Evolutionary conservation across 2,888 invertebrate genomes (phyloP).

Genomic region (Morpho achilles): DNA sequence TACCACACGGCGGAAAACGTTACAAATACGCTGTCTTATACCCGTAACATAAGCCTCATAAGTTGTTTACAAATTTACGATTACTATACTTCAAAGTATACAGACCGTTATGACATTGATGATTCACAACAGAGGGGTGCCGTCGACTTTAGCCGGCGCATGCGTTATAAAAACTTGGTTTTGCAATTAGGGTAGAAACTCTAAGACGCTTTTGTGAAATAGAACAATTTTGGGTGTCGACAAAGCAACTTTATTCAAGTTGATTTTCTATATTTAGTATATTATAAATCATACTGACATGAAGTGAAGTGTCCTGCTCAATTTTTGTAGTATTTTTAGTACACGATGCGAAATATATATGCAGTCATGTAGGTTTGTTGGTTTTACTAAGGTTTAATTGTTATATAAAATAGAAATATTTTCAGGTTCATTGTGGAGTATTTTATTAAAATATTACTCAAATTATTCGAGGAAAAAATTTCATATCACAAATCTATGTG

Average conservation of each 20-base stretch:
- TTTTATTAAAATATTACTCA: not conserved
- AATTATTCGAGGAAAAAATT: not conserved
- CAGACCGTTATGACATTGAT: conserved; percentile 47
- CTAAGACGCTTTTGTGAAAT: conserved; percentile 19
- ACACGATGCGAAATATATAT: not conserved
- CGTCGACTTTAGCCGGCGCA: conserved; percentile 37
- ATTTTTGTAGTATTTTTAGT: not conserved
- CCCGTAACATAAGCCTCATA: not conserved
- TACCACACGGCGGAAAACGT: too few relatives aligned
- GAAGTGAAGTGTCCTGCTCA: not conserved
- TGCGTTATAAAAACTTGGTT: conserved; percentile 22
- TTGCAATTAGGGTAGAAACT: conserved; percentile 18
- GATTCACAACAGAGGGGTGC: conserved; percentile 39
- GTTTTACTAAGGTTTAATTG: not conserved
- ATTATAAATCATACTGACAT: not conserved
- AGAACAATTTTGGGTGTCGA: conserved; percentile 20
- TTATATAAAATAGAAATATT: not conserved
- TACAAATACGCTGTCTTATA: not conserved
- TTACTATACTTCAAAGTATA: conserved; percentile 6
- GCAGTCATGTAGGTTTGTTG: too few relatives aligned
- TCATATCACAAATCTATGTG: not conserved
- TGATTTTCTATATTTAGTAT: not conserved
- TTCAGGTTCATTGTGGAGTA: not conserved
- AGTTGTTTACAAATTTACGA: not conserved
- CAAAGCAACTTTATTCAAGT: conserved; percentile 11